Evolutionary conservation across 2,797 vertebrate genomes (phyloP), one percentile per base, ranked within the genome.

Genomic region (Mus caroli): DNA sequence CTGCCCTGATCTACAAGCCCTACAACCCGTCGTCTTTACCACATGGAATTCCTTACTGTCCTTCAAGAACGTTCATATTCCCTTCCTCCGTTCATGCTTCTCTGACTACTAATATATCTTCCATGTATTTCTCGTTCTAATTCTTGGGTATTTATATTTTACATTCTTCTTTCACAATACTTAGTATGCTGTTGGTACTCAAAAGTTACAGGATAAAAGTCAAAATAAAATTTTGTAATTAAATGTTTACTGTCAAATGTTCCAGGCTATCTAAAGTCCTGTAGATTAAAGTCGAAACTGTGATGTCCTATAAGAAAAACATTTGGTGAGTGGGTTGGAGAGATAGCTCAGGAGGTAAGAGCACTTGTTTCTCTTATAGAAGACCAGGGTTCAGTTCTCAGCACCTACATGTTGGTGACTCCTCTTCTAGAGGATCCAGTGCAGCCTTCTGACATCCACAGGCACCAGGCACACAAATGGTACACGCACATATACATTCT

Each of bases 41-140:
- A 22, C 26, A 54, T 4, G 14, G 24, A 94, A 92, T 82, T 87
- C 62, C 83, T 88, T 91, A 46, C 40, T 12, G 31, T 37, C 34
- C 50, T 76, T 80, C 58, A 92, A 90, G 50, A 0, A 0, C 28
- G 46, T 58, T 67, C 17, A 58, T 26, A 62, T 76, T 88, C 71
- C 75, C 86, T 19, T 13, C 10, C 50, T 89, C 64, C 77, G 1
- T 46, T 82, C 15, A 69, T 79, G 20, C 58, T 91, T 83, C 88
- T 86, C 62, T 52, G 37, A 46, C 64, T 82, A 77, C 31, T 84
- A 14, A 69, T 54, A 0, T 28, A 62, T 78, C 83, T 93, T 84
- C 69, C 62, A 93, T 50, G 64, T 62, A 62, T 84, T 90, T 89
- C 85, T 60, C 85, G 69, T 91, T 75, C 91, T 67, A 67, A 95